Percentiles rank a stretch among this genome's conserved stretches.
These are phyloP conservation scores for Pimephales promelas DNA, from an alignment of 2,113 vertebrate genomes.

Conservation along the genomic window DNA sequence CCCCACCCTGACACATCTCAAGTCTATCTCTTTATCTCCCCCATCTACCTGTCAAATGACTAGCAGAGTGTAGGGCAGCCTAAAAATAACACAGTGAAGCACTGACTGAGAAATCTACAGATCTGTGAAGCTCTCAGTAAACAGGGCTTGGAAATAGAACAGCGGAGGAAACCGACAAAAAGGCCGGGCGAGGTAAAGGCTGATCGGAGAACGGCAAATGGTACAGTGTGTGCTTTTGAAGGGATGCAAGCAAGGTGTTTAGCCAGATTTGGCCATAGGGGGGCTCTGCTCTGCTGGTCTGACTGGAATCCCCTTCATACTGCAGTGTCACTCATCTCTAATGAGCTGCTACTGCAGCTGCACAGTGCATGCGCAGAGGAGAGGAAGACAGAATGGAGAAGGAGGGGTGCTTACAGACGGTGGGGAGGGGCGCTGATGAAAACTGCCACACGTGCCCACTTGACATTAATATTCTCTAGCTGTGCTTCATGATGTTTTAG, in stretches of 20 bases:
- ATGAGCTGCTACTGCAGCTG: conserved; percentile 52
- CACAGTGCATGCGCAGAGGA: conserved; percentile 48
- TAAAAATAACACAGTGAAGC: conserved; percentile 42
- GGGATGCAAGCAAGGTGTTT: background rate
- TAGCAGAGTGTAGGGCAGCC: conserved; percentile 22
- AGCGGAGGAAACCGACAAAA: background rate
- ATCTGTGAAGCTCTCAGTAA: conserved; percentile 28
- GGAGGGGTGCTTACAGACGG: conserved; percentile 15
- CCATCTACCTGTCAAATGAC: conserved; percentile 20
- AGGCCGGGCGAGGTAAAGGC: conserved; percentile 1
- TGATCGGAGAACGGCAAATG: conserved; percentile 21
- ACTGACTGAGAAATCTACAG: conserved; percentile 28
- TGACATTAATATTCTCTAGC: conserved; percentile 9
- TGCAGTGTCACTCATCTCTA: conserved; percentile 67
- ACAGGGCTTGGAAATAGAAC: conserved; percentile 10
- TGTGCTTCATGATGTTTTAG: background rate
- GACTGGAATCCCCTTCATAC: conserved; percentile 52
- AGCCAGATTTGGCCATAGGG: conserved; percentile 56
- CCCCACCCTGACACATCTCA: conserved; percentile 38
- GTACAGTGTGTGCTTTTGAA: conserved; percentile 12
- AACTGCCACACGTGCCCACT: conserved; percentile 29
- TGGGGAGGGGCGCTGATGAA: conserved; percentile 14
- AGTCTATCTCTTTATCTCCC: conserved; percentile 22
- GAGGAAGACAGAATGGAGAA: background rate
- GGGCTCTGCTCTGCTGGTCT: conserved; percentile 55